Base-by-base conservation (phyloP, 2,888 invertebrate species). In the Torymus auratus region DNA sequence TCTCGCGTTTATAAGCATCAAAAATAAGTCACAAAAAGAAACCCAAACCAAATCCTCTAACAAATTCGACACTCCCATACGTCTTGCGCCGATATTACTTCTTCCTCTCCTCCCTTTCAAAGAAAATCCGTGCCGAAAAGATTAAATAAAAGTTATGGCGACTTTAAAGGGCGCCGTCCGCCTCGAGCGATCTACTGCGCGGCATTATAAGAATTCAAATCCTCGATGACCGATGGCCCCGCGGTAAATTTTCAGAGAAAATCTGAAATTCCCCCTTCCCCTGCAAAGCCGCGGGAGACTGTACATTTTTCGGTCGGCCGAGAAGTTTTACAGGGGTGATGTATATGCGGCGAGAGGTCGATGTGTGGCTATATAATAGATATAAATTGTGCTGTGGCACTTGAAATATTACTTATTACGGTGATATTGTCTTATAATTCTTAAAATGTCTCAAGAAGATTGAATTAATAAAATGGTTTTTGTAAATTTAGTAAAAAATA, bases 151-250 rank as follows among this genome's bases (percentile, higher is more conserved):
- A 80, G 53, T 80, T 80, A 80, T 80, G 10, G 80, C 20, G 68
- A 72, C 73, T 78, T 68, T 73, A 56, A 72, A 55, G 14, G 53
- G 41, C 14, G 28, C 28, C 28, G 28, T 2, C 28, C 28, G 28
- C 28, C 28, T 28, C 28, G 28, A 28, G 28, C 28, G 28, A 28
- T 28, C 28, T 1, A 5, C 58, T 71, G 55, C 58, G 14, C 13
- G n/a, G 58, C 20, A 65, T 67, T 76, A 65, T 72, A 71, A 78
- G 70, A 75, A 83, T 83, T 83, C 83, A 82, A 83, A 82, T 83
- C 83, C 83, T 50, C 80, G 64, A 68, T 80, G 83, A 83, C 74
- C 82, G 77, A 83, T 83, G 75, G 78, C 69, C n/a, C 28, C 69
- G n/a, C 72, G 70, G 71, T 82, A 78, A 82, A 83, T 82, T 83